phyloP scores from a whole-genome alignment of 2,888 invertebrate genomes.

The Thymelicus acteon region DNA sequence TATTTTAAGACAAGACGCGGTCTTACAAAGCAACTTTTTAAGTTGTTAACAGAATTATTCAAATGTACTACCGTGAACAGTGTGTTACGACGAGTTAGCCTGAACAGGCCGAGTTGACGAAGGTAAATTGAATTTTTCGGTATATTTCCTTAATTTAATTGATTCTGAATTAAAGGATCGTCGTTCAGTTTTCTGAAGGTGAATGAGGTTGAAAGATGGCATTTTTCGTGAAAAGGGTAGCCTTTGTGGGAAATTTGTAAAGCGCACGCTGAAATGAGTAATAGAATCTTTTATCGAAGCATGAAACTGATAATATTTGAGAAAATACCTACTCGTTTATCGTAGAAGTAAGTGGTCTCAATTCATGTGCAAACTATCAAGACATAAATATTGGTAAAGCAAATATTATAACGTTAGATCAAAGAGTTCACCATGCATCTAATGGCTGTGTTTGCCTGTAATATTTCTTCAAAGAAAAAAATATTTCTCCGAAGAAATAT shows the following conservation, averaged over 20 bases:
- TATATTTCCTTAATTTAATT: constrained; percentile 34
- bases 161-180: constrained; percentile 24
- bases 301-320: constrained; percentile 27
- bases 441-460: not conserved
- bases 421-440: not conserved
- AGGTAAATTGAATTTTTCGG: constrained; percentile 20
- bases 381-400: not conserved
- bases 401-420: not conserved
- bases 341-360: constrained; percentile 2
- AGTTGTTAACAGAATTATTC: no score
- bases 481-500: not conserved
- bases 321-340: not conserved
- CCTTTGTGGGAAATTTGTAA: constrained; percentile 31
- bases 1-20: no score
- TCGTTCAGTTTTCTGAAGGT: constrained; percentile 18
- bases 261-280: constrained; percentile 28
- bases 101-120: not conserved
- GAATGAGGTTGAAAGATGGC: constrained; percentile 26
- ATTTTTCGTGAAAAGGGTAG: constrained; percentile 29
- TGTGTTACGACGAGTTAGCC: not conserved
- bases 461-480: not conserved
- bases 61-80: no score
- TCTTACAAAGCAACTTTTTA: no score
- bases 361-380: no score
- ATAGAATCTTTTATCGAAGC: constrained; percentile 23